phyloP scores from a whole-genome alignment of 1,140 invertebrate genomes.

The Catajapyx aquilonaris region DNA sequence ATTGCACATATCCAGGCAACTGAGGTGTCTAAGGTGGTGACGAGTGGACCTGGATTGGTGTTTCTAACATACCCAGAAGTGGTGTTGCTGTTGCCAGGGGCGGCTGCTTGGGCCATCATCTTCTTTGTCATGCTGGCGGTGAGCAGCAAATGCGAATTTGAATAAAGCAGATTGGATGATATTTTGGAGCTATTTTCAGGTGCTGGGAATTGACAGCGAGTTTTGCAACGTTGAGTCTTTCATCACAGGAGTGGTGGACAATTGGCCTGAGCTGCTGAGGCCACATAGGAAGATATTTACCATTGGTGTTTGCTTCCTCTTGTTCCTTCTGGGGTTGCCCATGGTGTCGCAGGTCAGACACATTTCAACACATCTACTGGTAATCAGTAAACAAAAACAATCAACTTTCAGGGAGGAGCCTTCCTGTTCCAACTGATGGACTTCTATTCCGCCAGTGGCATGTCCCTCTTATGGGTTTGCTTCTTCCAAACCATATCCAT shows the following conservation, averaged over 20 bases:
- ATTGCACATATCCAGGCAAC: constrained; percentile 29
- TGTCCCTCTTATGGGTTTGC: constrained; percentile 41
- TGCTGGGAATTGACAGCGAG: constrained; percentile 34
- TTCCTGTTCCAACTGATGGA: constrained; percentile 52
- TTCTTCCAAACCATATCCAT: constrained; percentile 43
- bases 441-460: constrained; percentile 43
- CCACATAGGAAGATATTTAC: constrained; percentile 35
- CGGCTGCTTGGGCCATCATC: constrained; percentile 34
- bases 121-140: constrained; percentile 44
- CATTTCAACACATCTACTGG: background rate
- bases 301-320: constrained; percentile 30
- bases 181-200: constrained; percentile 17
- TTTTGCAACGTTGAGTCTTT: constrained; percentile 39
- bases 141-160: constrained; percentile 5
- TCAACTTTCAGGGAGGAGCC: constrained; percentile 34
- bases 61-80: constrained; percentile 46
- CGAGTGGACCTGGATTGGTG: constrained; percentile 38
- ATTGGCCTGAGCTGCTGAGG: constrained; percentile 30
- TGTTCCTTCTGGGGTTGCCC: constrained; percentile 39
- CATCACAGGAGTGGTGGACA: constrained; percentile 36
- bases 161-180: background rate
- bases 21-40: constrained; percentile 31
- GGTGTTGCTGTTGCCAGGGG: constrained; percentile 36
- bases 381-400: background rate
- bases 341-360: constrained; percentile 43